Evolutionary conservation across 2,797 vertebrate genomes (phyloP).

Genomic region (Silurus aristotelis): DNA sequence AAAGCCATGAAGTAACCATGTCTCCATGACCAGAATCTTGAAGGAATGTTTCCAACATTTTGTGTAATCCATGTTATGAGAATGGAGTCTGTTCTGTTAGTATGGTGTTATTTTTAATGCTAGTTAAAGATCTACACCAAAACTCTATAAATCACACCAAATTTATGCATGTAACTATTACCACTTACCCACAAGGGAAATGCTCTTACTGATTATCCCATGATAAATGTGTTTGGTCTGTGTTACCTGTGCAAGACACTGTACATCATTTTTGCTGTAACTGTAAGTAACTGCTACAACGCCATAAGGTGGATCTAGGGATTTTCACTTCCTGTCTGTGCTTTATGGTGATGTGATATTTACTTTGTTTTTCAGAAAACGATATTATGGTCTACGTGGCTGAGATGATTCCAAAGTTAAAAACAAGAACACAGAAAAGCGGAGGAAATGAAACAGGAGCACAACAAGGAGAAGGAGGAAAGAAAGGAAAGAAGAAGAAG

Average conservation of each 20-base stretch:
- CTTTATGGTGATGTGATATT: neutral
- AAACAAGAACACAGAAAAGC: slow-evolving; percentile 90
- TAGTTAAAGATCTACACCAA: neutral
- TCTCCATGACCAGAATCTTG: neutral
- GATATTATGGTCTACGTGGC: slow-evolving; percentile 91
- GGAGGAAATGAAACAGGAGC: slow-evolving; percentile 82
- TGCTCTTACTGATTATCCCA: neutral
- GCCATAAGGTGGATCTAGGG: neutral
- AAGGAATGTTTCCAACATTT: neutral
- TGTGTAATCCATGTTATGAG: neutral
- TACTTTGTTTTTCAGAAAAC: slow-evolving; percentile 75
- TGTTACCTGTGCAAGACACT: neutral
- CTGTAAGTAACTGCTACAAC: neutral
- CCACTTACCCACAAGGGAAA: neutral
- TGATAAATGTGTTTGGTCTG: neutral
- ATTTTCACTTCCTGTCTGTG: neutral
- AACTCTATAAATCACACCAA: neutral
- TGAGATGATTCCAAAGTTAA: slow-evolving; percentile 96
- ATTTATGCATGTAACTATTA: neutral
- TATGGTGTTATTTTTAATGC: neutral
- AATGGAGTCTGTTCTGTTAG: too few relatives aligned
- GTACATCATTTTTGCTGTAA: neutral
- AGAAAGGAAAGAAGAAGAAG: slow-evolving; percentile 97
- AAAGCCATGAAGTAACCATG: neutral
- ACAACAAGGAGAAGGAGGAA: slow-evolving; percentile 90